A percentile compares a stretch with the other conserved stretches of the same genome.
Evolutionary conservation across 2,888 invertebrate genomes (phyloP).

Genomic region (Metalampra italica): DNA sequence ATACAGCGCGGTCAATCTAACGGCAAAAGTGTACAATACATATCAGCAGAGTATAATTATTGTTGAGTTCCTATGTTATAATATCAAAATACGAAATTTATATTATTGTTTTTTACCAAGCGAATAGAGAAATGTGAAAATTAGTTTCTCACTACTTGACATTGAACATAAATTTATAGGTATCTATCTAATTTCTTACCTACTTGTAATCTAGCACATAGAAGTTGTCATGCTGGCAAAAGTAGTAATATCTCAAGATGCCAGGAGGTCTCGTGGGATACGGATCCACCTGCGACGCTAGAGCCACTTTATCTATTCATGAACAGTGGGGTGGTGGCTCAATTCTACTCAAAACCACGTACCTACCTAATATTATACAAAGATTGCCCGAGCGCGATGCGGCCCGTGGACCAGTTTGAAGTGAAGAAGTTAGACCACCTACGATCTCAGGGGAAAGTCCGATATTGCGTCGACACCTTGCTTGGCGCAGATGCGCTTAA

Average conservation of each 20-base stretch:
- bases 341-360: constrained; percentile 19
- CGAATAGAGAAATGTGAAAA: no score
- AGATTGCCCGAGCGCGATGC: constrained; percentile 3
- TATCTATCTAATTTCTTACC: neutral
- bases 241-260: constrained; percentile 55
- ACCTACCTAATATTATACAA: constrained; percentile 10
- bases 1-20: no score
- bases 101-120: no score
- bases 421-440: constrained; percentile 55
- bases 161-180: no score
- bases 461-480: constrained; percentile 63
- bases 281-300: constrained; percentile 36
- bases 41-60: no score
- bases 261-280: constrained; percentile 34
- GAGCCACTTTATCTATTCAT: constrained; percentile 56
- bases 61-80: no score
- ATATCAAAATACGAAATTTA: no score
- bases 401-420: constrained; percentile 8
- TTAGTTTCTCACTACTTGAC: no score
- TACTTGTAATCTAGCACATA: constrained; percentile 18
- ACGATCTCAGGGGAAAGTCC: constrained; percentile 39
- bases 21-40: no score
- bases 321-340: constrained; percentile 27
- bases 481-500: constrained; percentile 67
- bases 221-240: constrained; percentile 43